These are phyloP conservation scores for Musca domestica DNA, from an alignment of 1,140 invertebrate genomes.

Conservation along the genomic window DNA sequence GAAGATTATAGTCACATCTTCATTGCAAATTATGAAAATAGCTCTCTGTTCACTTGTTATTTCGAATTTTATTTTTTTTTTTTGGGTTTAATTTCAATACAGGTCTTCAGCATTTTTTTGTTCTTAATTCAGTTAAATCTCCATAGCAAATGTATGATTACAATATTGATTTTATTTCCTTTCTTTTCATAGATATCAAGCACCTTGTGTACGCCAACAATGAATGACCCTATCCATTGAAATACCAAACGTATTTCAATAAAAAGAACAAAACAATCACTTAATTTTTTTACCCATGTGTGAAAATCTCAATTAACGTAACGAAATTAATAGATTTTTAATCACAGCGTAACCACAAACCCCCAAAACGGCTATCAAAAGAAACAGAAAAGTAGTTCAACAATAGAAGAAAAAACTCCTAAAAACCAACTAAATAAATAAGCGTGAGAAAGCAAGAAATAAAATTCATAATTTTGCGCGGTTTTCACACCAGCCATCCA, in stretches of 20 bases:
- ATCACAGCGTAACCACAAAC: slow-evolving; percentile 34
- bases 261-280: too few species aligned
- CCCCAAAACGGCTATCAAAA: background rate
- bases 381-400: background rate
- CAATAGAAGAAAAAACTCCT: background rate
- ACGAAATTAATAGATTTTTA: slow-evolving; percentile 37
- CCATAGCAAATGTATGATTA: too few species aligned
- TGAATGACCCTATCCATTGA: background rate
- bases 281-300: background rate
- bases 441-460: slow-evolving; percentile 29
- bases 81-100: too few species aligned
- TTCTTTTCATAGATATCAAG: slow-evolving; percentile 1
- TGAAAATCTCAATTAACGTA: slow-evolving; percentile 27
- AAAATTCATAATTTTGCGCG: slow-evolving; percentile 14
- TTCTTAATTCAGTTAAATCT: too few species aligned
- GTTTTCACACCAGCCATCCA: too few species aligned
- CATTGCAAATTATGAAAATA: too few species aligned
- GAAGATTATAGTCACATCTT: too few species aligned
- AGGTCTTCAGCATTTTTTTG: too few species aligned
- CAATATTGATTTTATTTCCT: background rate
- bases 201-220: background rate
- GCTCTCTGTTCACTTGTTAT: too few species aligned
- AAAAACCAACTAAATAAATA: background rate
- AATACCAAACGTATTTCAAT: background rate
- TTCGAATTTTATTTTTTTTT: too few species aligned